Base-by-base conservation (phyloP, 2,888 invertebrate genomes). In the Leucophora obtusa region DNA sequence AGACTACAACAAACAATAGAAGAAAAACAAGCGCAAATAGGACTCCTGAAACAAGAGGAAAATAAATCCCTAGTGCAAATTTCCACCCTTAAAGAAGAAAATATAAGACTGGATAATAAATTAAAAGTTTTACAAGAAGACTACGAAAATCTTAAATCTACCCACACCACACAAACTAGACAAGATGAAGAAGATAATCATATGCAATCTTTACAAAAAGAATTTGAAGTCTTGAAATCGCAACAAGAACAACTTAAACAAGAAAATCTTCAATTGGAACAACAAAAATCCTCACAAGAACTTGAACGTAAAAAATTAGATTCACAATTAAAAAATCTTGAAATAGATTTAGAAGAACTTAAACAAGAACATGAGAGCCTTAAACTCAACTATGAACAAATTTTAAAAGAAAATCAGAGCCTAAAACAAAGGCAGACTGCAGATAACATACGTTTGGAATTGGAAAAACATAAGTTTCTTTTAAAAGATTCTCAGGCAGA, bases 401-500 rank as follows among this genome's bases (percentile, higher is more conserved):
- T 88, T 0, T n/a, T 81, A 3, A 85, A 85, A 38, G 88, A 89
- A 21, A 89, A 87, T 72, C 82, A 84, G 1, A 58, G 84, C 7
- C 72, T 88, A 17, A 85, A 85, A 5, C 79, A 62, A 1, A 83
- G 85, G 0, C 69, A 81, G 4, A 84, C 85, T 0, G 69, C 82
- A 0, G 86, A 89, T 33, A 83, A 84, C 43, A 11, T 85, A 14
- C 84, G 85, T 7, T 51, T 87, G 0, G 93, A 93, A 56, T 84
- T 92, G 72, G 92, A 93, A 83, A 90, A 91, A 0, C 91, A 91
- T 70, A 92, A 92, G 82, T 89, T 90, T 9, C 89, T 92, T 51
- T 87, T 93, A 0, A 92, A 92, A 62, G 92, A 92, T 71, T 91
- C 92, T 1, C 89, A 92, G 59, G 90, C 91, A 17, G 93, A 93